Percentiles rank a stretch among this genome's conserved stretches.
Evolutionary conservation across 2,797 vertebrate genomes (phyloP).

Genomic region (Sebastes hubbsi): DNA sequence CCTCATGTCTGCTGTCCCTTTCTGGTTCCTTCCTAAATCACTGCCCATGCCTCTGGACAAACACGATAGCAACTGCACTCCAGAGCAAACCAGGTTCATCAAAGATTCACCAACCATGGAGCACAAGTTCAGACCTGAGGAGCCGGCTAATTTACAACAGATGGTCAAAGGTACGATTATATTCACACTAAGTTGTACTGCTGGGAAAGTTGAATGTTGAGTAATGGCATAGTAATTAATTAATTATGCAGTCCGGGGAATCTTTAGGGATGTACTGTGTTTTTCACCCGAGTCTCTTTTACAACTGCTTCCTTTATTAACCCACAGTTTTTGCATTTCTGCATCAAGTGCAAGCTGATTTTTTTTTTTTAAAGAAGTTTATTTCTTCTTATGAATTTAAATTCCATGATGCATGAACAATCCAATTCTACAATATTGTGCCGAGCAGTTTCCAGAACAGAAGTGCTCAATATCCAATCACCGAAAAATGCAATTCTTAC

Average conservation of each 20-base stretch:
- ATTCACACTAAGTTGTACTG: not conserved
- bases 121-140: conserved; percentile 75
- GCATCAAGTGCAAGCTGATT: not conserved
- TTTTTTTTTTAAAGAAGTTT: not conserved
- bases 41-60: conserved; percentile 77
- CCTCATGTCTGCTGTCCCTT: conserved; percentile 87
- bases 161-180: conserved; percentile 86
- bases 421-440: not conserved
- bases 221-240: not conserved
- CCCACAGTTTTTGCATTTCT: not conserved
- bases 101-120: conserved; percentile 76
- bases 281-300: not conserved
- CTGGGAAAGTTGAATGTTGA: not conserved
- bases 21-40: conserved; percentile 94
- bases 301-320: not conserved
- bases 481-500: too few species aligned
- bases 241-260: not conserved
- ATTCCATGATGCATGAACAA: not conserved
- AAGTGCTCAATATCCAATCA: too few species aligned
- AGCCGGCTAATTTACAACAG: conserved; percentile 81
- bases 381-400: not conserved
- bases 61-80: conserved; percentile 81
- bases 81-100: conserved; percentile 90
- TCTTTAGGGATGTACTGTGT: not conserved
- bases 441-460: too few species aligned